A percentile compares a stretch with the other conserved stretches of the same genome.
Conservation (phyloP, 2,113 vertebrate genomes). For the Bujurquina vittata region DNA sequence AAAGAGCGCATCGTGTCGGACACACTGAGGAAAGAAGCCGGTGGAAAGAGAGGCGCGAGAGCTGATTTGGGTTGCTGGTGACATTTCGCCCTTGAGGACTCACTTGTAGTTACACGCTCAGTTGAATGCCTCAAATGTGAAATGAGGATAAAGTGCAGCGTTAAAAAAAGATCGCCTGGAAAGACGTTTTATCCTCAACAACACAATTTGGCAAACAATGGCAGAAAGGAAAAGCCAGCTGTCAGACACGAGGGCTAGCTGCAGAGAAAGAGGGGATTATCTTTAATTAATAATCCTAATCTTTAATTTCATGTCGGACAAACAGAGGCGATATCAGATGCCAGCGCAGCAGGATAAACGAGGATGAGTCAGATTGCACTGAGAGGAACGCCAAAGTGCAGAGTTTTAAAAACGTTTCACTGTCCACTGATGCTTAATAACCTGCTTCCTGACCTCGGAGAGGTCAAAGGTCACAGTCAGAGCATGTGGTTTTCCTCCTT, state of each 20-base stretch:
- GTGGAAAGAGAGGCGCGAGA: neutral
- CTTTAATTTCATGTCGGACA: conserved; percentile 33
- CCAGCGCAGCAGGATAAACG: neutral
- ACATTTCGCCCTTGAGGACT: conserved; percentile 59
- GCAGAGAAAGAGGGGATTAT: conserved; percentile 41
- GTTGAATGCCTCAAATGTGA: conserved; percentile 29
- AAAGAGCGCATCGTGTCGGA: neutral
- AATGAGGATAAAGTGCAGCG: conserved; percentile 37
- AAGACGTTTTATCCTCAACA: conserved; percentile 37
- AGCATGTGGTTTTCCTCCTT: neutral
- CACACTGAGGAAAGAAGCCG: conserved; percentile 17
- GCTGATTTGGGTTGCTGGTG: conserved; percentile 20
- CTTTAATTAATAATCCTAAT: conserved; percentile 54
- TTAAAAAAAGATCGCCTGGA: neutral
- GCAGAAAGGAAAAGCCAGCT: neutral
- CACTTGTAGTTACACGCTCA: conserved; percentile 54
- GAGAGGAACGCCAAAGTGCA: neutral
- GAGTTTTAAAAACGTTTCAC: neutral
- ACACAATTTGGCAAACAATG: conserved; percentile 21
- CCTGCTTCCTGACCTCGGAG: neutral
- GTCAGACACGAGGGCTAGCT: neutral
- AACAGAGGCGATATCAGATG: conserved; percentile 23
- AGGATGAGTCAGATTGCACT: neutral
- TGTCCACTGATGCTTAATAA: neutral
- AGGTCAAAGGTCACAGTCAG: neutral